Conservation (phyloP, 1,140 invertebrate species). For the Aphis gossypii region DNA sequence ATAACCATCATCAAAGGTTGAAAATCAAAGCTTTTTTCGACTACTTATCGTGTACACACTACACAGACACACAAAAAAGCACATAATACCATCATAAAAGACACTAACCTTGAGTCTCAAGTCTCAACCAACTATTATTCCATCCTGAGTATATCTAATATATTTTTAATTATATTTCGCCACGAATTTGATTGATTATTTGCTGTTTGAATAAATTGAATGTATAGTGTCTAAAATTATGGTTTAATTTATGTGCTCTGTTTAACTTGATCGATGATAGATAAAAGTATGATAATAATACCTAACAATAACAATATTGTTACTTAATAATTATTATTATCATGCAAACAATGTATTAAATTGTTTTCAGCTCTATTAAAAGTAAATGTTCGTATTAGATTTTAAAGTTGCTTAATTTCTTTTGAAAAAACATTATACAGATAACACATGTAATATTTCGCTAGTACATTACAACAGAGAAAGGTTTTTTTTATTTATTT, state of each 20-base stretch:
- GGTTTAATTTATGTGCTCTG: neutral
- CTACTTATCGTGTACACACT: too few relatives aligned
- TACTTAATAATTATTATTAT: neutral
- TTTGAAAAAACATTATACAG: neutral
- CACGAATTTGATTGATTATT: neutral
- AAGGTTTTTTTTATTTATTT: neutral
- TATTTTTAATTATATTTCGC: neutral
- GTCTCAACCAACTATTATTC: neutral
- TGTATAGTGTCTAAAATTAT: constrained; percentile 8
- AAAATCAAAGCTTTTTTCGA: too few relatives aligned
- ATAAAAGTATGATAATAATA: neutral
- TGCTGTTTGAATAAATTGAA: neutral
- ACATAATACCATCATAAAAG: too few relatives aligned
- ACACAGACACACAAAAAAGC: too few relatives aligned
- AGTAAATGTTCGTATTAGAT: neutral
- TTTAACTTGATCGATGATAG: neutral
- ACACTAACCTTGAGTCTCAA: neutral
- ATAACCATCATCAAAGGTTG: too few relatives aligned
- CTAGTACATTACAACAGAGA: neutral
- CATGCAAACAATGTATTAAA: neutral
- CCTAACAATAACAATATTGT: neutral
- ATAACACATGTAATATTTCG: neutral
- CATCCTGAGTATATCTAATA: too few relatives aligned
- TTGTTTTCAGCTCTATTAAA: neutral
- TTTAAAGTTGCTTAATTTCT: neutral